Evolutionary conservation across 2,888 invertebrate species (phyloP).

Genomic region (Taphrorychus bicolor): DNA sequence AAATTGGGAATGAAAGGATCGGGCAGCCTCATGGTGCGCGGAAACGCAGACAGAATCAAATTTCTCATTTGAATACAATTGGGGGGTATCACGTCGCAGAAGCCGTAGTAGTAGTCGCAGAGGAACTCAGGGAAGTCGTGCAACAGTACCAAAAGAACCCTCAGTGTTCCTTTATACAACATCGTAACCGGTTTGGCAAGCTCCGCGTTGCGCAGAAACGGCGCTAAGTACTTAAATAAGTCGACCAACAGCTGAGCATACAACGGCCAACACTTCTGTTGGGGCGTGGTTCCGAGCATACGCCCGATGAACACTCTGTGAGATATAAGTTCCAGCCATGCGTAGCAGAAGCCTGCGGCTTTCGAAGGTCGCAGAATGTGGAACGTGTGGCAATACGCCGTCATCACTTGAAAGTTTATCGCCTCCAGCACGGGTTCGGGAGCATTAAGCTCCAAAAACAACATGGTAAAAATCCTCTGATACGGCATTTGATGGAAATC

Average conservation of each 20-base stretch:
- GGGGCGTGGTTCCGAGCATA: conserved; percentile 73
- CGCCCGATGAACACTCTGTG: conserved; percentile 94
- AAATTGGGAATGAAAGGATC: conserved; percentile 99
- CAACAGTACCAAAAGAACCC: conserved; percentile 88
- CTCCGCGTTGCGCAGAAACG: conserved; percentile 96
- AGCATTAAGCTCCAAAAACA: conserved; percentile 95
- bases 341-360: conserved; percentile 96
- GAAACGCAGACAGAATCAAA: conserved; percentile 96
- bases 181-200: conserved; percentile 92
- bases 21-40: conserved; percentile 96
- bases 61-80: conserved; percentile 99
- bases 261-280: conserved; percentile 97
- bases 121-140: conserved; percentile 99
- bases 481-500: conserved; percentile 98
- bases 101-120: conserved; percentile 98
- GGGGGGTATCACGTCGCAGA: conserved; percentile 98
- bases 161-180: conserved; percentile 93
- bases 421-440: conserved; percentile 93
- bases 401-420: conserved; percentile 92
- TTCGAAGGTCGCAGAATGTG: conserved; percentile 91
- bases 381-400: conserved; percentile 95
- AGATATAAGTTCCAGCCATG: conserved; percentile 97
- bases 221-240: conserved; percentile 89
- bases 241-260: conserved; percentile 96
- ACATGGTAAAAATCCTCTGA: conserved; percentile 94